Base-by-base conservation (phyloP, 1,140 invertebrate species). In the Colletes gigas region DNA sequence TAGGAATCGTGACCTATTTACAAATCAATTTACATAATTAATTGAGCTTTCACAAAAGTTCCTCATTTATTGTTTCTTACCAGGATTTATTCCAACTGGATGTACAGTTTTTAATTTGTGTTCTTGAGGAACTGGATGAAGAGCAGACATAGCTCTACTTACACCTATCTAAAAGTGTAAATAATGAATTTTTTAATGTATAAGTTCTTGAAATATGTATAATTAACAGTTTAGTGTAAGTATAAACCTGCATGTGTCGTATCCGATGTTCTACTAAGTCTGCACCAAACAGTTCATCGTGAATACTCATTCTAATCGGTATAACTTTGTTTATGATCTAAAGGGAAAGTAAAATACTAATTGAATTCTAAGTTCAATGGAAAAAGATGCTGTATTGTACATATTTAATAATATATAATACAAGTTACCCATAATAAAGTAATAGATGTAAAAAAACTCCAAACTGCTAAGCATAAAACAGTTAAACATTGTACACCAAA, bases 261-360 rank as follows among this genome's bases (percentile, higher is more conserved):
- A 98, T 96, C 66, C 95, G 95, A 92, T 98, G 98, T 90, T 98
- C 98, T 1, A 96, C 96, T 17, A 98, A 94, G 94, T 98, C 98
- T 15, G 97, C 97, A 4, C 98, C 98, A 1, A 98, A 90, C 21
- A 98, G 93, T 91, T 98, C 98, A 71, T 97, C 97, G 78, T 97
- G 95, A 2, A 96, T 94, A 67, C 96, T 95, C 97, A 98, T 97
- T 52, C 98, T 94, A 71, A 98, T 97, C 9, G 96, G 96, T 86
- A 98, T 94, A 6, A 98, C 93, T 89, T 95, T 96, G 89, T 98
- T 95, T 12, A 98, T 96, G 39, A 95, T 67, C 95, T 95, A 78
- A 86, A 15, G 10, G 79, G 0, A 57, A 19, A 60, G 55, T 70
- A 65, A 63, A 76, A 39, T 9, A 8, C 1, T 8, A 59, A 12